Conservation (phyloP, 2,797 vertebrate genomes). For the Eulemur albifrons region DNA sequence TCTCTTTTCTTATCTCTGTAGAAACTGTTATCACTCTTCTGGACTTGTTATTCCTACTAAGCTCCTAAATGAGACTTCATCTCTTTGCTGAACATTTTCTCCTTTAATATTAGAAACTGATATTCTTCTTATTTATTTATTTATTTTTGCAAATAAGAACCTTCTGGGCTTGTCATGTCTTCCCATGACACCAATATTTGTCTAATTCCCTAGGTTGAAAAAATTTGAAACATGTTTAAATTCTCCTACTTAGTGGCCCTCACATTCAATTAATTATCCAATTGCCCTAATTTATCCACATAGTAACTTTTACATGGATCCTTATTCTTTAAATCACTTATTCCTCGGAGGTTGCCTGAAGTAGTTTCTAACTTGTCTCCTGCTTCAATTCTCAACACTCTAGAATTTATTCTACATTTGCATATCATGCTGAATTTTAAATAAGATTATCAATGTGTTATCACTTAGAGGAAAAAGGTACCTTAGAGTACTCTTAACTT, state of each 20-base stretch:
- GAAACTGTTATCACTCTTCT: background rate
- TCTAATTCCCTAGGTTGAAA: background rate
- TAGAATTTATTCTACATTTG: background rate
- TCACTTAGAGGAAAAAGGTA: background rate
- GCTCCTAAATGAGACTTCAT: background rate
- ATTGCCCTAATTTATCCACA: background rate
- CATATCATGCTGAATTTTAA: background rate
- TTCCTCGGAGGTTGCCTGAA: conserved; percentile 24
- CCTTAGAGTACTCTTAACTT: background rate
- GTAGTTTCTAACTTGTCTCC: background rate
- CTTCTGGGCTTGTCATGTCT: background rate
- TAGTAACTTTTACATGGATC: background rate
- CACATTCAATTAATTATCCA: background rate
- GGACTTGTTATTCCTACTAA: background rate
- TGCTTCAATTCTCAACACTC: background rate
- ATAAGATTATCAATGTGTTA: background rate
- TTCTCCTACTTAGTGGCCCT: background rate
- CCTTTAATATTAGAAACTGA: background rate
- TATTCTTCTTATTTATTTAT: background rate
- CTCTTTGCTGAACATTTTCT: background rate
- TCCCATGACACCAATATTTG: background rate
- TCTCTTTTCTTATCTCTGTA: background rate
- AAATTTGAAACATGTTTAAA: background rate
- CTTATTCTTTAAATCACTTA: background rate
- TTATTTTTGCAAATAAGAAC: background rate